Percentiles rank a stretch among this genome's conserved stretches.
phyloP scores from a whole-genome alignment of 2,888 invertebrate species.

The Ptychoptera contaminata region DNA sequence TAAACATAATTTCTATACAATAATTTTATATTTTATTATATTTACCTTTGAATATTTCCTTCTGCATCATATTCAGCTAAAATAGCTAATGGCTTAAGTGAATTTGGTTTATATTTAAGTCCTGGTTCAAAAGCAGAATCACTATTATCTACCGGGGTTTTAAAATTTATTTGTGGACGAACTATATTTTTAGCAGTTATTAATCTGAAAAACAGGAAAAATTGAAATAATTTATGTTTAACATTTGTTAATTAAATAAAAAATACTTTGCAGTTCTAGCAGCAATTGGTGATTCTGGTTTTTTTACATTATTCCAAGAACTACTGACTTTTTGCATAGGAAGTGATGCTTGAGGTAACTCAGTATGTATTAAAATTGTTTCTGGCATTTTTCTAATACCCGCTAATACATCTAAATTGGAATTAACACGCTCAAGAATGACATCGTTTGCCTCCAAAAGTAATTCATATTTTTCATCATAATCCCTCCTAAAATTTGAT shows the following conservation, averaged over 20 bases:
- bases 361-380: conserved; percentile 32
- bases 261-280: not conserved
- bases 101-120: conserved; percentile 77
- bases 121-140: conserved; percentile 63
- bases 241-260: not conserved
- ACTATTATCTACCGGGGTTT: conserved; percentile 71
- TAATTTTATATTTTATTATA: conserved; percentile 14
- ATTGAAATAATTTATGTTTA: not conserved
- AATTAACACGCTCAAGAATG: conserved; percentile 64
- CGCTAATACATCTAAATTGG: conserved; percentile 49
- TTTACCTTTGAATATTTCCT: conserved; percentile 38
- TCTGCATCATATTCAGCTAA: conserved; percentile 50
- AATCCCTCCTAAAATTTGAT: conserved; percentile 26
- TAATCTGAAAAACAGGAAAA: conserved; percentile 29
- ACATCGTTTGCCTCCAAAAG: conserved; percentile 70
- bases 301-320: conserved; percentile 39
- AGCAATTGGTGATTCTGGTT: conserved; percentile 9
- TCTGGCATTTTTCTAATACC: conserved; percentile 40
- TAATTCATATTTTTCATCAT: conserved; percentile 57
- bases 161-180: conserved; percentile 73
- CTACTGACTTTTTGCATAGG: conserved; percentile 30
- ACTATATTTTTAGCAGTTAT: conserved; percentile 55
- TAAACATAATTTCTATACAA: not conserved
- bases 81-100: conserved; percentile 61
- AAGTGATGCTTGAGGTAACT: conserved; percentile 18